Evolutionary conservation across 53 echinoderm and acorn worm species (phyloP).

Genomic region (Holothuria scabra): DNA sequence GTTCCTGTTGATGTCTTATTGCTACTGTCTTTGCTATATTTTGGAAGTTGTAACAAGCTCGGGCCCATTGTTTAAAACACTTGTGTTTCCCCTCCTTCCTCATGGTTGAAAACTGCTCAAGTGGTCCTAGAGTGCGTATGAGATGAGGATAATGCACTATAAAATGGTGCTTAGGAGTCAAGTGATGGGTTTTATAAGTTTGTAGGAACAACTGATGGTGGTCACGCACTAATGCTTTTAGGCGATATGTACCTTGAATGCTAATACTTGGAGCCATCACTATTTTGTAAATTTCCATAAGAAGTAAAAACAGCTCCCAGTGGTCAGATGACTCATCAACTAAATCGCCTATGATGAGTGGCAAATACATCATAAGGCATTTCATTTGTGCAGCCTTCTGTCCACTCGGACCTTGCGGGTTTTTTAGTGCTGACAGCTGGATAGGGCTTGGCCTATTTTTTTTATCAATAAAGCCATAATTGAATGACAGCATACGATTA

Average conservation of each 20-base stretch:
- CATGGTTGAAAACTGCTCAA: constrained; percentile 39
- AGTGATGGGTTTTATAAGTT: constrained; percentile 1
- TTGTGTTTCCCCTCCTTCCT: constrained; percentile 56
- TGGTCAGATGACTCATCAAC: constrained; percentile 14
- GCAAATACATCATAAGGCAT: constrained; percentile 18
- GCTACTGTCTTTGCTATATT: constrained; percentile 52
- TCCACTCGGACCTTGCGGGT: not conserved
- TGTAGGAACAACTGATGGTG: constrained; percentile 42
- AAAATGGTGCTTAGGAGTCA: constrained; percentile 62
- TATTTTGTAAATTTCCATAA: not conserved
- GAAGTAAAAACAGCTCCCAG: constrained; percentile 8
- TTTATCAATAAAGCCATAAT: constrained; percentile 54
- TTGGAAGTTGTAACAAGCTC: constrained; percentile 19
- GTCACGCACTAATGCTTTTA: constrained; percentile 25
- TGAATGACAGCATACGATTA: constrained; percentile 52
- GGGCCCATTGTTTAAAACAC: constrained; percentile 25
- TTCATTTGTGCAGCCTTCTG: constrained; percentile 29
- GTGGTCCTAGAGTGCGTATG: constrained; percentile 37
- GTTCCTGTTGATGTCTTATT: constrained; percentile 36
- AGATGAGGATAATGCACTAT: constrained; percentile 32
- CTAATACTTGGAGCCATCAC: constrained; percentile 37
- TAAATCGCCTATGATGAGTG: constrained; percentile 20
- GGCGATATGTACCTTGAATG: constrained; percentile 1
- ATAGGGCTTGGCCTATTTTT: constrained; percentile 36
- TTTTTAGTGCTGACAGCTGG: not conserved